phyloP scores from a whole-genome alignment of 2,113 vertebrate species.

The Balaeniceps rex region DNA sequence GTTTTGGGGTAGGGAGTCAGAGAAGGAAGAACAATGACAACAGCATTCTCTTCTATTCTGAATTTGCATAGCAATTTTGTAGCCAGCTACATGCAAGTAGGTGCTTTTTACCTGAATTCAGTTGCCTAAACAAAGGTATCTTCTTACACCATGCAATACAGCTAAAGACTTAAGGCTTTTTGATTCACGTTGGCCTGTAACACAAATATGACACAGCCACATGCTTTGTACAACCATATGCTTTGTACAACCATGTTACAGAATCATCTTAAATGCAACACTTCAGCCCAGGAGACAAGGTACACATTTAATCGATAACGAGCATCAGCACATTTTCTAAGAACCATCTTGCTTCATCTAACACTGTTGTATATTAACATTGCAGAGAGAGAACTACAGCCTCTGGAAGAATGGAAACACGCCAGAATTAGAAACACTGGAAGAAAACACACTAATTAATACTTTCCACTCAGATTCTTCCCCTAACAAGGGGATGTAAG shows the following conservation, averaged over 20 bases:
- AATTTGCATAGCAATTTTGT: background rate
- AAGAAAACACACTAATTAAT: background rate
- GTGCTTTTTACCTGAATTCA: background rate
- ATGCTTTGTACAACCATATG: background rate
- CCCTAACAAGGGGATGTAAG: background rate
- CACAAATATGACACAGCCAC: background rate
- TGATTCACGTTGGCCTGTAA: background rate
- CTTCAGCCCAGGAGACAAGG: conserved; percentile 35
- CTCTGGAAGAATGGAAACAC: background rate
- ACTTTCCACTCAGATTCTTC: background rate
- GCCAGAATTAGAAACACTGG: background rate
- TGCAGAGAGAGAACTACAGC: background rate
- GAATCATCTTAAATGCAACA: background rate
- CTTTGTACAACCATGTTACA: background rate
- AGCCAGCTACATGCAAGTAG: background rate
- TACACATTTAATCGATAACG: conserved; percentile 13
- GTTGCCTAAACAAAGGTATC: background rate
- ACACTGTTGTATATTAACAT: background rate
- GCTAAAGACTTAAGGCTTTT: background rate
- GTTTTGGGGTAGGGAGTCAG: background rate
- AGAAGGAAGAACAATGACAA: background rate
- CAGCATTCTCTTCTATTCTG: background rate
- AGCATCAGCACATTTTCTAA: background rate
- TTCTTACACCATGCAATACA: background rate
- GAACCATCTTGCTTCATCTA: background rate